Evolutionary conservation across 1,140 invertebrate species (phyloP).

Genomic region (Wasmannia auropunctata): DNA sequence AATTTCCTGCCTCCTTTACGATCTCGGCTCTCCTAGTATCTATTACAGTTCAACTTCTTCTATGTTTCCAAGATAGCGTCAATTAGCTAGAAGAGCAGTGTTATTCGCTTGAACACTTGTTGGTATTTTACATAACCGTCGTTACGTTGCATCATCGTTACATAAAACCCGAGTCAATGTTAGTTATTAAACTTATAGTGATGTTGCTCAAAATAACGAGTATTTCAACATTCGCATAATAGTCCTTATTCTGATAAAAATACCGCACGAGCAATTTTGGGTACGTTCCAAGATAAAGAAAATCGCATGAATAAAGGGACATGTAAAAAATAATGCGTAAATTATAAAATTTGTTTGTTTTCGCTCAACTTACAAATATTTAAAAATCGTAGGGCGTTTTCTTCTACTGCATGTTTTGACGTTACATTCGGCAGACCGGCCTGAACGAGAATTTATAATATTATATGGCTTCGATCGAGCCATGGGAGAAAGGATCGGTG

Average conservation of each 20-base stretch:
- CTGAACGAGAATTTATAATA: conserved; percentile 22
- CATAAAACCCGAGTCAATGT: conserved; percentile 43
- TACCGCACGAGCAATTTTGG: neutral
- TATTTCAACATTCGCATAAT: conserved; percentile 35
- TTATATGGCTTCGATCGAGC: conserved; percentile 25
- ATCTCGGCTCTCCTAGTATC: conserved; percentile 33
- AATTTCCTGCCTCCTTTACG: conserved; percentile 37
- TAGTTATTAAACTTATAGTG: conserved; percentile 41
- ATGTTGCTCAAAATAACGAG: conserved; percentile 16
- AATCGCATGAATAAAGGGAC: too few relatives aligned
- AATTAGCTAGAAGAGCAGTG: conserved; percentile 42
- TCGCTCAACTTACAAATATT: neutral
- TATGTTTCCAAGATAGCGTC: conserved; percentile 48
- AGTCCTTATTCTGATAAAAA: conserved; percentile 11
- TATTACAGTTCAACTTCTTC: conserved; percentile 52
- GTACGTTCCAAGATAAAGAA: neutral
- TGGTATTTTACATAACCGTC: conserved; percentile 54
- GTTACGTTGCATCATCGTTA: conserved; percentile 48
- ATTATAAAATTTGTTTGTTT: neutral
- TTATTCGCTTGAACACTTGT: conserved; percentile 50
- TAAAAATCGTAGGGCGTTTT: neutral
- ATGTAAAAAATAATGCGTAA: neutral
- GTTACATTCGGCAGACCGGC: neutral
- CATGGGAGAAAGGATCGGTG: conserved; percentile 34
- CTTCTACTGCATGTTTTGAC: neutral